A percentile compares a stretch with the other conserved stretches of the same genome.
phyloP scores from a whole-genome alignment of 2,888 invertebrate species.

The Dryobota labecula region DNA sequence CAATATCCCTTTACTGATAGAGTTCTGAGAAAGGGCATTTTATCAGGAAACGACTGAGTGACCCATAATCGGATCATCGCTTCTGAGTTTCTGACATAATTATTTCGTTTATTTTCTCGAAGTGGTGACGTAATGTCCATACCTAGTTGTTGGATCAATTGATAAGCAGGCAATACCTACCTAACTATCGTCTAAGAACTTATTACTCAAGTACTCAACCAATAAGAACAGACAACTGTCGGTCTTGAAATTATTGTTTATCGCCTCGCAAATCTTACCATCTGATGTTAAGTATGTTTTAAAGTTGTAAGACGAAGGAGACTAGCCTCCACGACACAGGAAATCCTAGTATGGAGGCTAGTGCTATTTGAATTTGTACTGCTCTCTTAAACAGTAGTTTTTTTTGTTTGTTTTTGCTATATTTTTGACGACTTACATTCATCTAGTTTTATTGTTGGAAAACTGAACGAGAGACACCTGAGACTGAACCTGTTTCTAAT shows the following conservation, averaged over 20 bases:
- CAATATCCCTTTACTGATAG: slow-evolving; percentile 43
- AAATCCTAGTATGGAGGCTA: too few relatives aligned
- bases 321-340: too few relatives aligned
- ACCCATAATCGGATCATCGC: slow-evolving; percentile 9
- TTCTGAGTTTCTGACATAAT: slow-evolving; percentile 2
- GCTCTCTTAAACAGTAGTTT: too few relatives aligned
- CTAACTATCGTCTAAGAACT: neutral
- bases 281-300: too few relatives aligned
- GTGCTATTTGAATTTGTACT: too few relatives aligned
- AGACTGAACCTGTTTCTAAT: neutral
- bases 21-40: slow-evolving; percentile 56
- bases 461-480: neutral
- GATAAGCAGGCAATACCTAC: too few relatives aligned
- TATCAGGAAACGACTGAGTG: slow-evolving; percentile 26
- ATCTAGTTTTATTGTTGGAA: neutral
- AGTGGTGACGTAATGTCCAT: neutral
- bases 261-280: too few relatives aligned
- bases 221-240: neutral
- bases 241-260: too few relatives aligned
- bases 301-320: too few relatives aligned
- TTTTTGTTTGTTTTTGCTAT: too few relatives aligned
- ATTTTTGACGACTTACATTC: too few relatives aligned
- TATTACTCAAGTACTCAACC: neutral
- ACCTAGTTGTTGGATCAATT: neutral
- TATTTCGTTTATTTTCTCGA: neutral